Percentiles rank a stretch among this genome's conserved stretches.
phyloP scores from a whole-genome alignment of 1,140 invertebrate genomes.

The Euura lappo region DNA sequence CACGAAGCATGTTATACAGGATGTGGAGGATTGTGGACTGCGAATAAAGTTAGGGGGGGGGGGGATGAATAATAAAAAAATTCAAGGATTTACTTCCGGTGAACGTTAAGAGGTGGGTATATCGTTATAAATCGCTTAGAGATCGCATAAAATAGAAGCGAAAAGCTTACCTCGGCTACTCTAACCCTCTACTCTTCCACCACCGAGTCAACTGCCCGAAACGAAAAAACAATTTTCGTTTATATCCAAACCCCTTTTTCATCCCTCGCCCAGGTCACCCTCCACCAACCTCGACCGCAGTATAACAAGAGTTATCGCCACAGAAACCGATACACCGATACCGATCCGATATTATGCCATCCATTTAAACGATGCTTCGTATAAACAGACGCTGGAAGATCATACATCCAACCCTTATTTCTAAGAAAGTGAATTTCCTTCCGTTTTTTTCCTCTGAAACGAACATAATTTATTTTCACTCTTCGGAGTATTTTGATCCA shows the following conservation, averaged over 20 bases:
- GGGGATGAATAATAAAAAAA: not conserved
- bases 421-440: too few species aligned
- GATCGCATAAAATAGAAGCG: not conserved
- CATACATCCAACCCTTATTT: too few species aligned
- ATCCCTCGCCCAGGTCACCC: not conserved
- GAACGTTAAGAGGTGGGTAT: not conserved
- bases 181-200: too few species aligned
- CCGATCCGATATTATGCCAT: too few species aligned
- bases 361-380: too few species aligned
- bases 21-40: too few species aligned
- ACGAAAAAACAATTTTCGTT: conserved; percentile 15
- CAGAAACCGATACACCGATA: not conserved
- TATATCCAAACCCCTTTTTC: not conserved
- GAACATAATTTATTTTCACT: too few species aligned
- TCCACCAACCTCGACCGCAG: not conserved
- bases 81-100: not conserved
- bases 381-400: too few species aligned
- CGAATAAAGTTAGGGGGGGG: not conserved
- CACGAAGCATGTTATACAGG: too few species aligned
- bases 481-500: too few species aligned
- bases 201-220: conserved; percentile 2
- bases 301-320: not conserved
- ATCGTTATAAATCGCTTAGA: conserved; percentile 13
- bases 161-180: not conserved
- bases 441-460: too few species aligned